These are phyloP conservation scores for Cheilosia pagana DNA, from an alignment of 2,888 invertebrate species.

Conservation along the genomic window DNA sequence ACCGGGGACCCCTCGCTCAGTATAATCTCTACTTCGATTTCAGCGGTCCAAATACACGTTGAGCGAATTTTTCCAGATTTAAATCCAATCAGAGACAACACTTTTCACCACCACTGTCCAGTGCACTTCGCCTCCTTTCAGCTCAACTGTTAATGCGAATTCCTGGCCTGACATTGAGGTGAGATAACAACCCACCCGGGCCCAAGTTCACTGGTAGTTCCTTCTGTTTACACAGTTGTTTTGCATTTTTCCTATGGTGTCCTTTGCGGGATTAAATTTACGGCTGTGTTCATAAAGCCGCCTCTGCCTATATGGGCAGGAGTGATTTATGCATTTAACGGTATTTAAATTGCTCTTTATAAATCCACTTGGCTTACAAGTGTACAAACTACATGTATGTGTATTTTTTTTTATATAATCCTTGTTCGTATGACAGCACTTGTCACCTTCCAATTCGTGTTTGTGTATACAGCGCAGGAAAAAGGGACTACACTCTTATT, in stretches of 20 bases:
- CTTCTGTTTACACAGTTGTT: slow-evolving; percentile 43
- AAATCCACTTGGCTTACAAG: slow-evolving; percentile 62
- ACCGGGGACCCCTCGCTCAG: too few relatives aligned
- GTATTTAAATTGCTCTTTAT: slow-evolving; percentile 69
- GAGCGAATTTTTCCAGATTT: too few relatives aligned
- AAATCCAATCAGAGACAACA: background rate
- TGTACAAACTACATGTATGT: slow-evolving; percentile 15
- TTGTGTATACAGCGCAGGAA: background rate
- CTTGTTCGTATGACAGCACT: background rate
- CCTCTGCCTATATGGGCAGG: slow-evolving; percentile 31
- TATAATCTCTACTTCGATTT: too few relatives aligned
- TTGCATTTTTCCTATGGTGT: slow-evolving; percentile 9
- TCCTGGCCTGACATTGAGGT: slow-evolving; percentile 40
- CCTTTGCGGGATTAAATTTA: slow-evolving; percentile 58
- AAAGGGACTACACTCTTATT: slow-evolving; percentile 2
- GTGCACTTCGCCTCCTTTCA: background rate
- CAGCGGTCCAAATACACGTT: too few relatives aligned
- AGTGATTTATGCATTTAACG: slow-evolving; percentile 72
- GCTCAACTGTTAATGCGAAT: slow-evolving; percentile 14
- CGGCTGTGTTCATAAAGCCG: slow-evolving; percentile 61
- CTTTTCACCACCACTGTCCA: slow-evolving; percentile 16
- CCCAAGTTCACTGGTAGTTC: slow-evolving; percentile 10
- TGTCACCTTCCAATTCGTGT: slow-evolving; percentile 16
- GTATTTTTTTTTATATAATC: background rate
- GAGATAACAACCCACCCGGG: slow-evolving; percentile 12